Base-by-base conservation (phyloP, 2,113 vertebrate species). In the Scomber japonicus region DNA sequence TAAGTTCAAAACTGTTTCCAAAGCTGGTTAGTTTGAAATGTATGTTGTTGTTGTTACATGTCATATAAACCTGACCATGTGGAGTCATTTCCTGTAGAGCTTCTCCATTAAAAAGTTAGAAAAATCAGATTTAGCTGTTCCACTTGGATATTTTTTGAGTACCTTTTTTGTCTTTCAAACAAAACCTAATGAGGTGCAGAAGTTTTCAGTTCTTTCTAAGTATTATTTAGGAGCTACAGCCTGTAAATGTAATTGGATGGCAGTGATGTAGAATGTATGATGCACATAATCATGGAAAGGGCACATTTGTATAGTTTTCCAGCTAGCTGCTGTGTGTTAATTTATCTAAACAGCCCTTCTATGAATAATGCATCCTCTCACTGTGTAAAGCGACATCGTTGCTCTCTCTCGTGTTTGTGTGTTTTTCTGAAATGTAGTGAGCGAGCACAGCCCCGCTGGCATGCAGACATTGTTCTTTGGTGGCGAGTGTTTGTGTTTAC, bases 401-500 rank as follows among this genome's bases (percentile, higher is more conserved):
- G 53, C 57, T 12, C 35, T 49, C 71, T 30, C 70, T n/a, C 1
- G 54, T 66, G 56, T 80, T 78, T 64, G 53, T 74, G 49, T 79
- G 66, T 46, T 80, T 27, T 78, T 84, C 76, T 83, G 54, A 71
- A 71, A 80, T 71, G 68, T 61, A 71, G 78, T 14, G 14, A 55
- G 82, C 51, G 50, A 59, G 49, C 64, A 24, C 60, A 61, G 67
- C 69, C 56, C 66, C 12, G 50, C 86, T 79, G 75, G 85, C 79
- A 85, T 82, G 49, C 86, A 67, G 70, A 73, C 80, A 40, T 57
- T 81, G 79, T 87, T 84, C 75, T 49, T 71, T 57, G 84, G 60
- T 84, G 82, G 82, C 11, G 53, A 78, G 72, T 63, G 81, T 86
- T 78, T 76, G 82, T 91, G 87, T 94, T 90, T 91, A 74, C 81